Base-by-base conservation (phyloP, 2,797 vertebrate species). In the Rhadinocentrus ornatus region DNA sequence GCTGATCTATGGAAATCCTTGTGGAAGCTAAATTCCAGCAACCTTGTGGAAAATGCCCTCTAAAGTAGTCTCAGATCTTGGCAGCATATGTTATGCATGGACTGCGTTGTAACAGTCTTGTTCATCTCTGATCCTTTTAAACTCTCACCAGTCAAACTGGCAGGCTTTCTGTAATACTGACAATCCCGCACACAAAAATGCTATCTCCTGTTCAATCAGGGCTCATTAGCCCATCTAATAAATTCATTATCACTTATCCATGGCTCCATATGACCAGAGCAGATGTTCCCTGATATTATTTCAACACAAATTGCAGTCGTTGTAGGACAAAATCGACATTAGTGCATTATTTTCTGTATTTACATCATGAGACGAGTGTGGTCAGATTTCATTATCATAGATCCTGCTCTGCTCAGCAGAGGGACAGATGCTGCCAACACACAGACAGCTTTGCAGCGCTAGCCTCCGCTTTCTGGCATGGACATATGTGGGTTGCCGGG, bases 401-500 rank as follows among this genome's bases (percentile, higher is more conserved):
- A 81, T 81, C 79, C 58, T 54, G 84, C 77, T 86, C 76, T 32
- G 84, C 83, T 83, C 66, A 26, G 88, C 73, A 61, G 81, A 90
- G 83, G 85, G 91, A 89, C 89, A 93, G 91, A 90, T 87, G 89
- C 87, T 87, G 88, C 90, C 88, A 84, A 89, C 88, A 77, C 73
- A 55, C 84, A 88, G 88, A 86, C 89, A 88, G 89, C 89, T 92
- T 86, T 88, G 86, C 89, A 90, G 88, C 75, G 85, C 82, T 84
- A 81, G 81, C 83, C 84, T 91, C 81, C 77, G 75, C 89, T 93
- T 87, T 90, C 92, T 87, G 90, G 90, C 89, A 82, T 69, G 90
- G 92, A 93, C 93, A 93, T 93, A 94, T 93, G 93, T 90, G 86
- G 90, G 84, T 91, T 90, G 93, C 93, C 89, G 82, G 84, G 88